A percentile compares a stretch with the other conserved stretches of the same genome.
Conservation (phyloP, 2,888 invertebrate genomes). For the Drosophila barbarae region DNA sequence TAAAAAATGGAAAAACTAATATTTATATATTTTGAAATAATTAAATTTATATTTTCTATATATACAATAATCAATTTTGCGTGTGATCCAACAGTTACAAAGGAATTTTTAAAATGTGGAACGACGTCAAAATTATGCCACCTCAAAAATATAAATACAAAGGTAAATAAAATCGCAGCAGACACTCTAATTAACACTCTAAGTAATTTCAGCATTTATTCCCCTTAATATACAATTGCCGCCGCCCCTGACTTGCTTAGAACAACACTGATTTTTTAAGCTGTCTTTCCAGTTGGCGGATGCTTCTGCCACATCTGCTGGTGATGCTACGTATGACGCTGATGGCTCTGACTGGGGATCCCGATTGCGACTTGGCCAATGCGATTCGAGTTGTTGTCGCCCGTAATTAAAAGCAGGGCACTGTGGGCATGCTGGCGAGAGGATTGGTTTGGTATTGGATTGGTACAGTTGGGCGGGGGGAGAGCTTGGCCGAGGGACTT, state of each 20-base stretch:
- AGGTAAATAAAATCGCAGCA: not conserved
- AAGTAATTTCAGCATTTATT: not conserved
- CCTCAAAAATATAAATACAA: too few relatives aligned
- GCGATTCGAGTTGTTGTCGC: slow-evolving; percentile 57
- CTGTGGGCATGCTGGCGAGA: slow-evolving; percentile 36
- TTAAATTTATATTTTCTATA: too few relatives aligned
- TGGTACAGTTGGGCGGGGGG: not conserved
- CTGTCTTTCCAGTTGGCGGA: slow-evolving; percentile 24
- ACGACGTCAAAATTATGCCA: too few relatives aligned
- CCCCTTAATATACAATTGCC: not conserved
- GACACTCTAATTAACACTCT: too few relatives aligned
- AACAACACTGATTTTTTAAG: slow-evolving; percentile 33
- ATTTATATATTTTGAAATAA: too few relatives aligned
- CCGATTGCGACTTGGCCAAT: slow-evolving; percentile 32
- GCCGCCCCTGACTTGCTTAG: slow-evolving; percentile 9
- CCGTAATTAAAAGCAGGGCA: slow-evolving; percentile 71
- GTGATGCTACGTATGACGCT: slow-evolving; percentile 69
- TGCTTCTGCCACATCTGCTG: slow-evolving; percentile 49
- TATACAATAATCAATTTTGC: too few relatives aligned
- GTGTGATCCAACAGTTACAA: too few relatives aligned
- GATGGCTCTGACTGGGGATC: slow-evolving; percentile 49
- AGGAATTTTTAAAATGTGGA: too few relatives aligned
- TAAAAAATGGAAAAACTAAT: too few relatives aligned
- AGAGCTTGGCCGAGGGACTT: slow-evolving; percentile 7
- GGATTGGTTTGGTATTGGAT: not conserved